Conservation (phyloP, 2,888 invertebrate genomes). For the Listrodromus nycthemerus region DNA sequence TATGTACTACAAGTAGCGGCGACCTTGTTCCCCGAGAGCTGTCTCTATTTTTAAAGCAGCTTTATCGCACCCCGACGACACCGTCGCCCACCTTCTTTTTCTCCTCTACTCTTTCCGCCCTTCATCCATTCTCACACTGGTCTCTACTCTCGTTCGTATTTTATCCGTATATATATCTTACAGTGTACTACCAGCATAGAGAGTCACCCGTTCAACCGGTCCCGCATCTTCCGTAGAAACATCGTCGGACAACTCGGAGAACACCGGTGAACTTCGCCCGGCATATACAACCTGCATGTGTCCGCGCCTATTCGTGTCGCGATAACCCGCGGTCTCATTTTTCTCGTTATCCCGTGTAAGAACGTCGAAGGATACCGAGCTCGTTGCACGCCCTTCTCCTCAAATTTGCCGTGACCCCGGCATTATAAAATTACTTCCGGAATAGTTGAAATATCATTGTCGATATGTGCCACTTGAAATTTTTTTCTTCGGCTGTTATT, state of each 20-base stretch:
- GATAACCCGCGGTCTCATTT: constrained; percentile 7
- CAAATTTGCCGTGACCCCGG: neutral
- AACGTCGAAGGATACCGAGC: neutral
- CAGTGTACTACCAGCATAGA: neutral
- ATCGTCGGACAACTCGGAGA: constrained; percentile 11
- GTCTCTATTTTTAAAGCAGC: constrained; percentile 69
- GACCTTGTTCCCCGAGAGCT: constrained; percentile 69
- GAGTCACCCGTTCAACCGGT: neutral
- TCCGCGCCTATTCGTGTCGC: neutral
- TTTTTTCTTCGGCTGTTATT: no score
- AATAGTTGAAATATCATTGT: neutral
- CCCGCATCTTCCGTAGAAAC: constrained; percentile 27
- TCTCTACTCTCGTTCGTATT: constrained; percentile 26
- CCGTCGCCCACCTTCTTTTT: constrained; percentile 53
- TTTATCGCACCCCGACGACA: constrained; percentile 67
- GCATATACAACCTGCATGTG: neutral
- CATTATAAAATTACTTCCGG: neutral
- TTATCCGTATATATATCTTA: neutral
- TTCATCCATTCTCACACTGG: constrained; percentile 21
- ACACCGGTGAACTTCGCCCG: constrained; percentile 24
- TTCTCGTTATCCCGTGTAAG: neutral
- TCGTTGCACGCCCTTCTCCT: neutral
- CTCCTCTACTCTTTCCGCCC: constrained; percentile 50
- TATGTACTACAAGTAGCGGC: constrained; percentile 45
- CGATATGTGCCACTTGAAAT: neutral